Percentiles rank a stretch among this genome's conserved stretches.
phyloP scores from a whole-genome alignment of 2,797 vertebrate species.

The Phoeniculus purpureus region DNA sequence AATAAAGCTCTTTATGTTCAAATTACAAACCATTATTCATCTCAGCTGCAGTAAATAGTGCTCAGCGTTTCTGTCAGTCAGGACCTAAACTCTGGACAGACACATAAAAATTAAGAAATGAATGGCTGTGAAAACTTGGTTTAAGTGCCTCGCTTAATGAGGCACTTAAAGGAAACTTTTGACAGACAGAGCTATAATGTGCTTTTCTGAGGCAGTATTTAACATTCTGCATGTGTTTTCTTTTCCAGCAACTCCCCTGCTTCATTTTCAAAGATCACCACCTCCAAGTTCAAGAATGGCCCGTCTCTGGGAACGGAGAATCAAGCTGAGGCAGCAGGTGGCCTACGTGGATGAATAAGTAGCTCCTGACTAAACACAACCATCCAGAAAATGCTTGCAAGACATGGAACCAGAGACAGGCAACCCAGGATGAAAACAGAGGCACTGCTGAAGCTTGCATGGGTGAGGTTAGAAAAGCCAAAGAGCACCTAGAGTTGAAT shows the following conservation, averaged over 20 bases:
- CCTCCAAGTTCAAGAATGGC: not conserved
- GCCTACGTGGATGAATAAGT: not conserved
- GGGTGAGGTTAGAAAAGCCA: not conserved
- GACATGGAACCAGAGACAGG: not conserved
- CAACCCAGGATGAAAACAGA: not conserved
- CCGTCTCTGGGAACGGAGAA: not conserved
- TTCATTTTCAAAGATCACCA: not conserved
- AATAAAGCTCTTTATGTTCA: not conserved
- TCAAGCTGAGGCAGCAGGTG: not conserved
- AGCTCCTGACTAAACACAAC: not conserved
- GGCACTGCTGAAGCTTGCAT: not conserved
- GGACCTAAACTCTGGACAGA: not conserved
- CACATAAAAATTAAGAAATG: not conserved
- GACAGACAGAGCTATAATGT: not conserved
- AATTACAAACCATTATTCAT: not conserved
- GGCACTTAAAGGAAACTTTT: not conserved
- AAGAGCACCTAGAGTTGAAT: not conserved
- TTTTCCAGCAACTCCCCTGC: not conserved
- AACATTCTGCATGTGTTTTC: not conserved
- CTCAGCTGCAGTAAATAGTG: not conserved
- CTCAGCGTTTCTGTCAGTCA: constrained; percentile 2
- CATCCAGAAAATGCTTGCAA: not conserved
- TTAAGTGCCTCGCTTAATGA: not conserved
- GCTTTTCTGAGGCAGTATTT: constrained; percentile 29
- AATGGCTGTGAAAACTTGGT: not conserved